Evolutionary conservation across 1,140 invertebrate genomes (phyloP), one percentile per base, ranked within the genome.

Genomic region (Hylaeus anthracinus): DNA sequence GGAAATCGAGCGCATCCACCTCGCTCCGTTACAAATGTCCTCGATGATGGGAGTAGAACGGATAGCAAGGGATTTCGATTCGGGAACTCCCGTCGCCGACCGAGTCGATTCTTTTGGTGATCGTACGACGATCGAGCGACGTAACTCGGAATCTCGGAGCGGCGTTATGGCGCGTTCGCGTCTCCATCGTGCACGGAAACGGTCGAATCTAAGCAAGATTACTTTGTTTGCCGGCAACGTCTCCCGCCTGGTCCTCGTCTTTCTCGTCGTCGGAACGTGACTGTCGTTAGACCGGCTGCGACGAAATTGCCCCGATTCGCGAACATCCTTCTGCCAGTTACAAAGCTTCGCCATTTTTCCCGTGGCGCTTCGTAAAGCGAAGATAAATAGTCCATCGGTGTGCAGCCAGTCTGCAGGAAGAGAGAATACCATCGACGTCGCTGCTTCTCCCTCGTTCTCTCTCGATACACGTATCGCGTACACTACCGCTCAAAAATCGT

Each of bases 301-400:
- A 89, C 84, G 79, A 89, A 89, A 89, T 87, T 88, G 87, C 85
- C 58, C 71, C 85, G 86, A 89, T 89, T 88, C 84, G 85, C 82
- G 83, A 82, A 84, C 82, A 84, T 88, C 87, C 79, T 76, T 79
- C 84, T 85, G 85, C 81, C 88, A 84, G 87, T 88, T 88, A 89
- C 87, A 88, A 89, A 89, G 87, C 86, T 87, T 84, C 66, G 76
- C 83, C 85, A 89, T 89, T 89, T 88, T 89, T 86, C 83, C 78
- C 64, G 79, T 39, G 80, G 72, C 78, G 84, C 81, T 87, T 88
- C 83, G 81, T 82, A 88, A 89, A 87, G 88, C 86, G 87, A 87
- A 88, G 87, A 88, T 88, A 86, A 88, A 89, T 89, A 88, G 88
- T 85, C 83, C 84, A 79, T 73, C 81, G 79, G 81, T 77, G 85